Percentiles rank a stretch among this genome's conserved stretches.
Conservation (phyloP, 2,797 vertebrate species). For the Toxotes lorentzi region DNA sequence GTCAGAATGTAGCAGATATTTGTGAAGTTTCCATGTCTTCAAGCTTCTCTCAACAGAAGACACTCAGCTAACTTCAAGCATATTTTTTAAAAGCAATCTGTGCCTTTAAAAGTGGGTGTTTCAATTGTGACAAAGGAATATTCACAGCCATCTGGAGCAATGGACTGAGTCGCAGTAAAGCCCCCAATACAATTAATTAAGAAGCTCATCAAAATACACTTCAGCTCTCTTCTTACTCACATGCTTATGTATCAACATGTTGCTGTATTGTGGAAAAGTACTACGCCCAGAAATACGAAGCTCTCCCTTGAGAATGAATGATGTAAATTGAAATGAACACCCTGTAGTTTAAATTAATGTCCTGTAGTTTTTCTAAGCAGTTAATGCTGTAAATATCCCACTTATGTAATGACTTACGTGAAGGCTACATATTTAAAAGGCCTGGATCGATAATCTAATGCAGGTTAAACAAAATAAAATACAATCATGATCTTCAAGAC, state of each 20-base stretch:
- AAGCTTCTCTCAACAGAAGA: conserved; percentile 25
- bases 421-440: background rate
- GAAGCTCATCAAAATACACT: background rate
- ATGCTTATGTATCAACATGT: background rate
- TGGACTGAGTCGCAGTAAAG: background rate
- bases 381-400: background rate
- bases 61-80: background rate
- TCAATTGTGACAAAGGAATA: background rate
- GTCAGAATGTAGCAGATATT: conserved; percentile 56
- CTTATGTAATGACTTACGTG: background rate
- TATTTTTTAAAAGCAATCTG: background rate
- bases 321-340: background rate
- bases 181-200: background rate
- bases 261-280: conserved; percentile 13
- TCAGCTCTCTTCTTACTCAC: background rate
- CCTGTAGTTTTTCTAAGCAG: background rate
- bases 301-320: background rate
- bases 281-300: background rate
- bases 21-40: conserved; percentile 59
- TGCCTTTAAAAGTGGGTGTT: background rate
- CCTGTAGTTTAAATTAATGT: too few relatives aligned
- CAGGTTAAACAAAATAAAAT: background rate
- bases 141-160: conserved; percentile 1
- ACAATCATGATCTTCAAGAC: background rate
- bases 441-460: background rate